These are phyloP conservation scores for Lordiphosa collinella DNA, from an alignment of 1,140 invertebrate species.

Conservation along the genomic window DNA sequence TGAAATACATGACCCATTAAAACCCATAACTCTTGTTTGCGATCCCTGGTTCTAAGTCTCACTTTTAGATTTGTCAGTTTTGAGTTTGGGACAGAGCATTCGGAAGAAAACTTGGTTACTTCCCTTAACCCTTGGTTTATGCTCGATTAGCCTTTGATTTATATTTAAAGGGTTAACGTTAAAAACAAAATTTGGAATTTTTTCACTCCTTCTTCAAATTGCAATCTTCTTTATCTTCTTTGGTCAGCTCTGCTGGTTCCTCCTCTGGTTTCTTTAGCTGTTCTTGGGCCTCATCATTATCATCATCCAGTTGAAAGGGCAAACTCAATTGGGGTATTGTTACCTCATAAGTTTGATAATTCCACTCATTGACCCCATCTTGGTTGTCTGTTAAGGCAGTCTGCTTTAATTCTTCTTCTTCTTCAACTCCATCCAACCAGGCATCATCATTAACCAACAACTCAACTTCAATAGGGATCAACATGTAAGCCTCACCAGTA, in stretches of 20 bases:
- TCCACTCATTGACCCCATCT: not conserved
- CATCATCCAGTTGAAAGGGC: not conserved
- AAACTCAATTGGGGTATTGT: slow-evolving; percentile 1
- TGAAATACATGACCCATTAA: too few species aligned
- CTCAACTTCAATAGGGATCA: slow-evolving; percentile 41
- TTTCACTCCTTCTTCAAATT: not conserved
- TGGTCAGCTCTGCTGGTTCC: not conserved
- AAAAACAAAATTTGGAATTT: not conserved
- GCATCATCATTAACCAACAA: slow-evolving; percentile 21
- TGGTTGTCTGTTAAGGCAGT: slow-evolving; percentile 3
- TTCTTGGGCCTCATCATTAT: not conserved
- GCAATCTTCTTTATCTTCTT: not conserved
- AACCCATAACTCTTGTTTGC: too few species aligned
- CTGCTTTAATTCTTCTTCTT: too few species aligned
- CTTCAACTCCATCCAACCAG: too few species aligned
- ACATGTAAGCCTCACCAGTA: slow-evolving; percentile 44
- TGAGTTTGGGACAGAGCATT: too few species aligned
- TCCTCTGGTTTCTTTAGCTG: too few species aligned
- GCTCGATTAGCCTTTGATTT: too few species aligned
- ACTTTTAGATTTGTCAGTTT: too few species aligned
- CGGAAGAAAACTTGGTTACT: too few species aligned
- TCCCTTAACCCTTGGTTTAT: too few species aligned
- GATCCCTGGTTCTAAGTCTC: too few species aligned
- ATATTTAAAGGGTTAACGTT: too few species aligned
- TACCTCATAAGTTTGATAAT: not conserved